A percentile compares a stretch with the other conserved stretches of the same genome.
phyloP scores from a whole-genome alignment of 2,797 vertebrate species.

The Austrolebias charrua region DNA sequence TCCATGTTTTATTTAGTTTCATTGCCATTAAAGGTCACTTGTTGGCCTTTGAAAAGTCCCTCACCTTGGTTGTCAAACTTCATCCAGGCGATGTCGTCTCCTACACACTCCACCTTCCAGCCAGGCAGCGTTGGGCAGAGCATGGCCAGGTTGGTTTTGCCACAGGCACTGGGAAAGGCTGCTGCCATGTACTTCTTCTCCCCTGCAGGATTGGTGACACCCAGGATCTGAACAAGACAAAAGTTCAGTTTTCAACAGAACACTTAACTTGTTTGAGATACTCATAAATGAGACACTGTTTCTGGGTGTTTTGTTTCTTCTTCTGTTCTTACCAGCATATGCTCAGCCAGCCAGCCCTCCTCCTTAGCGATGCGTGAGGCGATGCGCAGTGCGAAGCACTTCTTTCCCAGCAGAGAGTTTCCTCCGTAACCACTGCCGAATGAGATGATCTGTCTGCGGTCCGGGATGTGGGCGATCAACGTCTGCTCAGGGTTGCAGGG shows the following conservation, averaged over 20 bases:
- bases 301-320: background rate
- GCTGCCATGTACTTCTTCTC: conserved; percentile 95
- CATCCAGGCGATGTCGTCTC: conserved; percentile 99
- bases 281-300: too few species aligned
- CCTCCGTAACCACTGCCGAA: conserved; percentile 96
- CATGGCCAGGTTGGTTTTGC: conserved; percentile 98
- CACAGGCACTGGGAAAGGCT: conserved; percentile 95
- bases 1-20: background rate
- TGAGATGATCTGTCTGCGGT: conserved; percentile 88
- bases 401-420: conserved; percentile 96
- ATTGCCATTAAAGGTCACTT: background rate
- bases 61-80: conserved; percentile 92
- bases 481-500: conserved; percentile 93
- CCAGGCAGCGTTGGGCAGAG: conserved; percentile 89
- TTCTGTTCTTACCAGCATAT: conserved; percentile 89
- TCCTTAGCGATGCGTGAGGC: conserved; percentile 93
- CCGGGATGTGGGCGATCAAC: conserved; percentile 90
- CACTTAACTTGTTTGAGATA: background rate
- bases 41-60: background rate
- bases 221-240: conserved; percentile 83
- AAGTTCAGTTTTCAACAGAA: conserved; percentile 1
- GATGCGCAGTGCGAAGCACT: conserved; percentile 95
- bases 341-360: conserved; percentile 96
- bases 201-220: conserved; percentile 91
- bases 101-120: conserved; percentile 92